Evolutionary conservation across 2,113 vertebrate species (phyloP), one percentile per base, ranked within the genome.

Genomic region (Geococcyx californianus): DNA sequence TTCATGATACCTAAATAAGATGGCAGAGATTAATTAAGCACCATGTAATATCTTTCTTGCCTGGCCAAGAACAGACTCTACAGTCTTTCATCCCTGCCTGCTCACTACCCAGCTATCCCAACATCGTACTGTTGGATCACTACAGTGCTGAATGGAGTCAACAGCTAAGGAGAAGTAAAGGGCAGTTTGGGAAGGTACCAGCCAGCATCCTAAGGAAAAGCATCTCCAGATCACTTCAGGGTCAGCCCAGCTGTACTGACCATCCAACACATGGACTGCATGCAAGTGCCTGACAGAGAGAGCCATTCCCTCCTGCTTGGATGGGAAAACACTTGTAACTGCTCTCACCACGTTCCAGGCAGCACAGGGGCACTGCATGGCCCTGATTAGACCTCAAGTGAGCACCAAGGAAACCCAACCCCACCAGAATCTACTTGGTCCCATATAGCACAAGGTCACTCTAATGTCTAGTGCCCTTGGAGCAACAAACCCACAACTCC

Each of bases 321-420:
- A 69, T 10, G 45, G 70, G n/a, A 84, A 69, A 84, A 77, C 56
- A 51, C 16, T 64, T 70, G 20, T 13, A 7, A 1, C 3, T 25
- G 55, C 42, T 76, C 42, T 49, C 73, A 25, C 28, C 49, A 62
- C 45, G 42, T 6, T 45, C 44, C 72, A 58, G 56, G 29, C 34
- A 34, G 25, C 44, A 20, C 55, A 33, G 10, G 42, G 31, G n/a
- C 13, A 21, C 73, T 51, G 29, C 6, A 0, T 7, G 63, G 66
- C 28, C 58, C 62, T 31, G 24, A 6, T 1, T 2, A 0, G 7
- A 16, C 58, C 66, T 12, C 11, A 3, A 40, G 33, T 5, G 26
- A 8, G 7, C 54, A 58, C 14, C 44, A 14, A 1, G 2, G 23
- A 82, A 77, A 87, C 25, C n/a, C n/a, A 76, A 3, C 19, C n/a